Percentiles rank a stretch among this genome's conserved stretches.
Evolutionary conservation across 2,797 vertebrate genomes (phyloP).

Genomic region (Xiphophorus birchmanni): DNA sequence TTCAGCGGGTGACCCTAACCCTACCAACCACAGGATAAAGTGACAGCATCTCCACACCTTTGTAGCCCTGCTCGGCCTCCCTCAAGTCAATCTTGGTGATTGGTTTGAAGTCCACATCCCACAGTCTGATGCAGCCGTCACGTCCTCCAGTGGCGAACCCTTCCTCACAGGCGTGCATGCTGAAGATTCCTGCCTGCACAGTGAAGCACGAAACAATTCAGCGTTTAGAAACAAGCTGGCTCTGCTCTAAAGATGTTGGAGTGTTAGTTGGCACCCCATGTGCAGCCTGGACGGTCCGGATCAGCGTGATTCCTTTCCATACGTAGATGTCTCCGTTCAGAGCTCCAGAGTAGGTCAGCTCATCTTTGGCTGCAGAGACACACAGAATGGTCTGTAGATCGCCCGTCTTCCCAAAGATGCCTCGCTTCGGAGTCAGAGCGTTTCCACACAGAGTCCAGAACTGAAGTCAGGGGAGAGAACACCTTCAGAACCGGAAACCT

Average conservation of each 20-base stretch:
- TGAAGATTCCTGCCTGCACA: conserved; percentile 94
- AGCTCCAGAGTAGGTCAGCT: conserved; percentile 93
- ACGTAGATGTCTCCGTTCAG: conserved; percentile 96
- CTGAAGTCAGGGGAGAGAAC: conserved; percentile 68
- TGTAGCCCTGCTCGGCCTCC: conserved; percentile 95
- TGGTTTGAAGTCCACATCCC: conserved; percentile 95
- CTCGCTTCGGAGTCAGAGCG: conserved; percentile 91
- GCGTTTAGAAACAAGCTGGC: background rate
- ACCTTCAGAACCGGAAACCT: background rate
- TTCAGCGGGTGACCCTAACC: no score
- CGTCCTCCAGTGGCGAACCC: conserved; percentile 96
- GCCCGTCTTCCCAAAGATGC: conserved; percentile 94
- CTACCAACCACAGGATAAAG: no score
- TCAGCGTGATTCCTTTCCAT: conserved; percentile 90
- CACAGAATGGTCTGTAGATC: conserved; percentile 98
- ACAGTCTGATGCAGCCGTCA: conserved; percentile 93
- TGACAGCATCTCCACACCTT: conserved; percentile 78
- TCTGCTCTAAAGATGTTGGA: background rate
- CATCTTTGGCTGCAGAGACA: conserved; percentile 90
- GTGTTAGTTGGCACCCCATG: conserved; percentile 80
- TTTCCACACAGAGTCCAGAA: conserved; percentile 97
- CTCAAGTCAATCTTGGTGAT: conserved; percentile 98
- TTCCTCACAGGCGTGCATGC: conserved; percentile 95
- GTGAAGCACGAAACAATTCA: background rate
- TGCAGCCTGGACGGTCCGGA: conserved; percentile 90